Evolutionary conservation across 2,797 vertebrate genomes (phyloP).

Genomic region (Spea hammondii): DNA sequence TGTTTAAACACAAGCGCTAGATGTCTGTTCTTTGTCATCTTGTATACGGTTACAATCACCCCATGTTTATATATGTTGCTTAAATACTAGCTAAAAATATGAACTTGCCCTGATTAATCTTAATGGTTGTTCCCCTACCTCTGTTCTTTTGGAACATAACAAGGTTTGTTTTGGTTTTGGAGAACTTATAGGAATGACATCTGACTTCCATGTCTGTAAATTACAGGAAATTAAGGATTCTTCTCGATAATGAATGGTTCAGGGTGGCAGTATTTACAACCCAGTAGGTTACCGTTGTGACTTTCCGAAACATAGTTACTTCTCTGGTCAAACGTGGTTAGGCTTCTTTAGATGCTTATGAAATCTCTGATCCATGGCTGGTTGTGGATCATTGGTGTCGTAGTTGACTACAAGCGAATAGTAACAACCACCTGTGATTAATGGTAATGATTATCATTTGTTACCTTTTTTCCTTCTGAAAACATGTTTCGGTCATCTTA

Average conservation of each 20-base stretch:
- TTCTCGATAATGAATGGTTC: not conserved
- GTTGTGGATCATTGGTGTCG: no score
- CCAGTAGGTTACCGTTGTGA: no score
- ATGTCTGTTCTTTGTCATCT: constrained; percentile 25
- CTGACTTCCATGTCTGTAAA: constrained; percentile 10
- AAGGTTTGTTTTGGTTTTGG: not conserved
- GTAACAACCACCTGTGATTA: no score
- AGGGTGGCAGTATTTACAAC: no score
- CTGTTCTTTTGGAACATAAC: not conserved
- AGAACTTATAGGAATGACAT: not conserved
- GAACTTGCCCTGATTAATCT: constrained; percentile 5
- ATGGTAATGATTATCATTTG: no score
- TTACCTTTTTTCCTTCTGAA: no score
- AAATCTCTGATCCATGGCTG: no score
- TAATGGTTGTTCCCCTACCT: not conserved
- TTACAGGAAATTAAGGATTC: not conserved
- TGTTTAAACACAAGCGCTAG: constrained; percentile 12
- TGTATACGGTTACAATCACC: constrained; percentile 10
- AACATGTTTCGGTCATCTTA: no score
- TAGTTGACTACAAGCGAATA: no score
- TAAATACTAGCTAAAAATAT: constrained; percentile 16
- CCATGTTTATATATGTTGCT: constrained; percentile 29
- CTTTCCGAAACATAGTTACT: not conserved
- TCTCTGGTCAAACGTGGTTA: not conserved
- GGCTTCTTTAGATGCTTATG: no score